Conservation (phyloP, 92 coral and sea anemone genomes). For the Porites cylindrica region DNA sequence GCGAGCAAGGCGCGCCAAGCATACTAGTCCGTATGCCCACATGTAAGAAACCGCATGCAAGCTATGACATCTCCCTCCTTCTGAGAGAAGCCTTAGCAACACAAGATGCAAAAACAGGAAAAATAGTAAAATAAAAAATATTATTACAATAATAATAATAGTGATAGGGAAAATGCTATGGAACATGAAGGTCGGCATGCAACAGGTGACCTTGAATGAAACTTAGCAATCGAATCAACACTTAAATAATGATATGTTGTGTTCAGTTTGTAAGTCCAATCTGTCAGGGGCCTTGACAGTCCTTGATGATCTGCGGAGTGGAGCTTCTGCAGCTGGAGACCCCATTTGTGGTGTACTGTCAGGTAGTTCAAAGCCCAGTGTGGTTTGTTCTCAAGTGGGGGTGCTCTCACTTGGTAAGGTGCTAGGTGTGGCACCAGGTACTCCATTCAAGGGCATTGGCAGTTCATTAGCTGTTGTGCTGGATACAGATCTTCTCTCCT, state of each 20-base stretch:
- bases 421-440: too few species aligned
- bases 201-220: neutral
- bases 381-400: too few species aligned
- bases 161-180: neutral
- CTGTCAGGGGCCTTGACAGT: neutral
- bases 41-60: neutral
- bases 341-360: neutral
- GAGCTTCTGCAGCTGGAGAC: conserved; percentile 3
- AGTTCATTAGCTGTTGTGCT: too few species aligned
- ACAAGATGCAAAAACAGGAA: neutral
- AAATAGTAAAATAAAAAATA: neutral
- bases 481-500: too few species aligned
- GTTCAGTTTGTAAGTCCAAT: conserved; percentile 12
- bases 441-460: too few species aligned
- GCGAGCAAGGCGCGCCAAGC: neutral
- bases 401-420: too few species aligned
- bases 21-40: conserved; percentile 2
- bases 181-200: neutral
- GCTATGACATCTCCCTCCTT: conserved; percentile 6
- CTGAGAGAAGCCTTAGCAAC: neutral
- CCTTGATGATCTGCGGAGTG: conserved; percentile 27
- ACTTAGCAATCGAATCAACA: too few species aligned
- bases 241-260: neutral
- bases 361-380: too few species aligned
- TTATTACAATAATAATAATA: neutral